phyloP scores from a whole-genome alignment of 2,797 vertebrate genomes.

The Bovichtus variegatus region DNA sequence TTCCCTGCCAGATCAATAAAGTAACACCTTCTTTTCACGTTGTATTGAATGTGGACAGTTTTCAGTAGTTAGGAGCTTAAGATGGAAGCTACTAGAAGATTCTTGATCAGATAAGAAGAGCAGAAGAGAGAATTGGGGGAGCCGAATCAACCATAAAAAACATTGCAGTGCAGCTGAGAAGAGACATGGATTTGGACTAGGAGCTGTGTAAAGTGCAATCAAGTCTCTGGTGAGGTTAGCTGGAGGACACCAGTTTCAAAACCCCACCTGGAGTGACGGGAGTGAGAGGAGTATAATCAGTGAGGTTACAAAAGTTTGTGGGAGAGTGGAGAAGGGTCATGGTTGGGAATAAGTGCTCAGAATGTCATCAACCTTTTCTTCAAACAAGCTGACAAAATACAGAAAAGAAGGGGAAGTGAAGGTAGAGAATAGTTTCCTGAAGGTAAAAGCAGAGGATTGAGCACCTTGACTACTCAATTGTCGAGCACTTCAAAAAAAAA shows the following conservation, averaged over 20 bases:
- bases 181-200: slow-evolving; percentile 58
- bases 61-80: slow-evolving; percentile 17
- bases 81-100: slow-evolving; percentile 20
- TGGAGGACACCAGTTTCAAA: slow-evolving; percentile 66
- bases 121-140: slow-evolving; percentile 20
- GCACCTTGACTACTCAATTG: slow-evolving; percentile 4
- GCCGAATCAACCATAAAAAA: slow-evolving; percentile 33
- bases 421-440: slow-evolving; percentile 24
- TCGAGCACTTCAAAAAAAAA: slow-evolving; percentile 42
- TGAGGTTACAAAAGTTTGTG: slow-evolving; percentile 65
- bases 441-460: slow-evolving; percentile 24
- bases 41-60: slow-evolving; percentile 41
- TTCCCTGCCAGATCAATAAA: slow-evolving; percentile 53
- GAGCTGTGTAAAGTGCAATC: slow-evolving; percentile 54
- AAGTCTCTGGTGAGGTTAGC: slow-evolving; percentile 63
- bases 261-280: slow-evolving; percentile 44
- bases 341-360: slow-evolving; percentile 42
- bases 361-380: slow-evolving; percentile 59
- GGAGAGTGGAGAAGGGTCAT: slow-evolving; percentile 58
- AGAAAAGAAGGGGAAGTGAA: slow-evolving; percentile 15
- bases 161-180: slow-evolving; percentile 23
- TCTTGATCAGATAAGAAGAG: slow-evolving; percentile 38
- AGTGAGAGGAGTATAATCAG: slow-evolving; percentile 60
- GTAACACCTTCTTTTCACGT: slow-evolving; percentile 55
- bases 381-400: slow-evolving; percentile 44